phyloP scores from a whole-genome alignment of 2,888 invertebrate genomes.

The Ochlodes sylvanus region DNA sequence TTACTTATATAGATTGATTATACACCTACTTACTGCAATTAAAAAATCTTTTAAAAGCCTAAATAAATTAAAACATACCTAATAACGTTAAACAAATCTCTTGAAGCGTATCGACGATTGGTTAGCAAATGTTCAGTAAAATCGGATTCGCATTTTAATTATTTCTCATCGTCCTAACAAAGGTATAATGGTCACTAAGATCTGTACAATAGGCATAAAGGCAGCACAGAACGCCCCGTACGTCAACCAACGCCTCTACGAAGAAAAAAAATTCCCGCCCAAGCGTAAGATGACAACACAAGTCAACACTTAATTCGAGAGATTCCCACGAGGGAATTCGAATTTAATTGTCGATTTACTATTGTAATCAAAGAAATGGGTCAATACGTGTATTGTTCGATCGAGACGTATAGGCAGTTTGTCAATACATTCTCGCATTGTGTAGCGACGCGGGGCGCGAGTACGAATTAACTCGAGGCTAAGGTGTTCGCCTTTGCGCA shows the following conservation, averaged over 20 bases:
- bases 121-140: conserved; percentile 34
- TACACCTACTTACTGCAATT: too few relatives aligned
- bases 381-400: conserved; percentile 81
- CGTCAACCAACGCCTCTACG: conserved; percentile 55
- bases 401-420: conserved; percentile 81
- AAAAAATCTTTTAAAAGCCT: too few relatives aligned
- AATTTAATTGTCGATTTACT: conserved; percentile 78
- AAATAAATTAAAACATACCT: conserved; percentile 3
- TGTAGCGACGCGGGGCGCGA: conserved; percentile 63
- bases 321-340: conserved; percentile 80
- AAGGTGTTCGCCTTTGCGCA: conserved; percentile 61
- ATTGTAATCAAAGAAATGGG: conserved; percentile 81
- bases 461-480: conserved; percentile 60
- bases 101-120: conserved; percentile 22
- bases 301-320: conserved; percentile 74
- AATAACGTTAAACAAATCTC: conserved; percentile 3
- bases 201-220: conserved; percentile 58
- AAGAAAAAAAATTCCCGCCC: conserved; percentile 64
- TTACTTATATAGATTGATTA: too few relatives aligned
- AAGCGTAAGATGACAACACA: conserved; percentile 68
- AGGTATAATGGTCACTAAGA: conserved; percentile 41
- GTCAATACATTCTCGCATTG: conserved; percentile 72
- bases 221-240: conserved; percentile 62
- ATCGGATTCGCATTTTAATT: conserved; percentile 34
- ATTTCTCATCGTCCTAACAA: conserved; percentile 48